Base-by-base conservation (phyloP, 2,888 invertebrate species). In the Oscheius onirici region DNA sequence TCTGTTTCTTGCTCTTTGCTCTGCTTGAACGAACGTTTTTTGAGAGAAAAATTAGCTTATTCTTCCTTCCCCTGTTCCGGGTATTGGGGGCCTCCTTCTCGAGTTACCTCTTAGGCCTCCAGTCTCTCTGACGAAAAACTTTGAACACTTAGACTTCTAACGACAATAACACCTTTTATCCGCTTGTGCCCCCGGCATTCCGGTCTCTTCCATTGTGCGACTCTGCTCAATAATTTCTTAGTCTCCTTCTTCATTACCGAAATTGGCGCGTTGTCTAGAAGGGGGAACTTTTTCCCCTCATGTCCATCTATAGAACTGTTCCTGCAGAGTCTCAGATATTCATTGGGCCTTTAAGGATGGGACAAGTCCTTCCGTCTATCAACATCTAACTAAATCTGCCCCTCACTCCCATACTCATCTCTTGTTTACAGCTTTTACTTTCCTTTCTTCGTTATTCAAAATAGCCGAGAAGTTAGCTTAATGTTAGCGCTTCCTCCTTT, bases 171-270 rank as follows among this genome's bases (percentile, higher is more conserved):
- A 49, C 49, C 17, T 22, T 20, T 22, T 49, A 20, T 22, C 49
- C 22, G 17, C 49, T 49, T 17, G 20, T 22, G 49, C 49, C 49
- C 20, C 49, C 49, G 17, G 17, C 22, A 17, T 11, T 55, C 22
- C n/a, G 28, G n/a, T 55, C 54, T 55, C 54, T 17, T n/a, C 8
- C 49, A 49, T 63, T 63, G 63, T 63, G n/a, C 63, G 13, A 28
- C 34, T 49, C 63, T 63, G 46, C 22, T 63, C 49, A 63, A 63
- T 44, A 63, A 63, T 63, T 63, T 22, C 49, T 17, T 22, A 34
- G 34, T 40, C 41, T 40, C 40, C 15, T 2, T 22, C 28, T 24
- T 63, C 63, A 63, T 63, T 63, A 49, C 17, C 22, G 26, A 28
- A 63, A 46, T 44, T 63, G 60, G 44, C 49, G 20, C 22, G 11